These are phyloP conservation scores for Vimba vimba DNA, from an alignment of 2,113 vertebrate species.

Conservation along the genomic window DNA sequence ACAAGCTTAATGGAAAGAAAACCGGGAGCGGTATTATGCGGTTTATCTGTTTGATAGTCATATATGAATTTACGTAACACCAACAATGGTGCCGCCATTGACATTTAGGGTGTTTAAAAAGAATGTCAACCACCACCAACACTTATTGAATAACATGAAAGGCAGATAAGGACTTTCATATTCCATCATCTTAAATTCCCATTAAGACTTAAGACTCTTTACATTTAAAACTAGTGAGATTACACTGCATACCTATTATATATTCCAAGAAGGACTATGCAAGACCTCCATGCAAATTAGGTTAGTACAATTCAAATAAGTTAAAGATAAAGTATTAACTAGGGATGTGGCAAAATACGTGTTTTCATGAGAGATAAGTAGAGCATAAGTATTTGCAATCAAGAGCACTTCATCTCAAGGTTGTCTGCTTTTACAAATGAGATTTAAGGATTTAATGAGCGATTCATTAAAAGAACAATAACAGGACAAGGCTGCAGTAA, in stretches of 20 bases:
- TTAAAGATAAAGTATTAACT: conserved; percentile 37
- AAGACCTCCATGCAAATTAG: conserved; percentile 44
- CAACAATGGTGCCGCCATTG: background rate
- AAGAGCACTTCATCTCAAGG: conserved; percentile 15
- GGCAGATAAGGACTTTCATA: conserved; percentile 2
- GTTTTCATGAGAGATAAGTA: conserved; percentile 14
- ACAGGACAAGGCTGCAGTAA: background rate
- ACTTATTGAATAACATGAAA: conserved; percentile 50
- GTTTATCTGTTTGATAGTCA: background rate
- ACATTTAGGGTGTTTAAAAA: background rate
- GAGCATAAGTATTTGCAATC: background rate
- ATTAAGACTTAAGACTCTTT: conserved; percentile 49
- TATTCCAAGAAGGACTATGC: conserved; percentile 36
- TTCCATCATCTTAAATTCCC: conserved; percentile 16
- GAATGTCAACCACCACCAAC: conserved; percentile 42
- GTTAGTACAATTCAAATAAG: conserved; percentile 6
- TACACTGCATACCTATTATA: conserved; percentile 54
- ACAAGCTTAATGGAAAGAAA: too few relatives aligned
- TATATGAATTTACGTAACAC: background rate
- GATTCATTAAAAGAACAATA: background rate
- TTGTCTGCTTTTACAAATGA: background rate
- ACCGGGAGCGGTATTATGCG: too few relatives aligned
- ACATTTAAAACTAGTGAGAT: conserved; percentile 32
- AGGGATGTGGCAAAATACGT: background rate
- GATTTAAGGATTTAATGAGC: background rate